Conservation (phyloP, 1,140 invertebrate species). For the Watersipora subatra region DNA sequence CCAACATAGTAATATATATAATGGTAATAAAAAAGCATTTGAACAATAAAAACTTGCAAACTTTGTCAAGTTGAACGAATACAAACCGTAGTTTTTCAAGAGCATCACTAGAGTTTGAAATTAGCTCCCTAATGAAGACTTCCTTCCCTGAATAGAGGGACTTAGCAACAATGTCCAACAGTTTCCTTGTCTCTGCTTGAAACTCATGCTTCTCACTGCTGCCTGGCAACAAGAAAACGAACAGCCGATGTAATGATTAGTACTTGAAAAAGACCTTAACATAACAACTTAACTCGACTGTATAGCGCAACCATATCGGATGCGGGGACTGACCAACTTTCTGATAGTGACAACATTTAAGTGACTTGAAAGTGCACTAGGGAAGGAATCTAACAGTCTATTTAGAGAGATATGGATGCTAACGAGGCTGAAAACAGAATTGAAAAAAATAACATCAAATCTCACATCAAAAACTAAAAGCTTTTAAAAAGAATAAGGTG, state of each 20-base stretch:
- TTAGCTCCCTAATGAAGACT: slow-evolving; percentile 85
- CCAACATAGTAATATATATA: no score
- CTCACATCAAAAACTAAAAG: no score
- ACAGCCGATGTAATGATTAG: not conserved
- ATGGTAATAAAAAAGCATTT: no score
- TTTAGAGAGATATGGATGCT: not conserved
- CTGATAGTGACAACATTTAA: not conserved
- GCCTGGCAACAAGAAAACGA: slow-evolving; percentile 18
- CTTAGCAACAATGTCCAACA: slow-evolving; percentile 90
- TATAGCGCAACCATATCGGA: not conserved
- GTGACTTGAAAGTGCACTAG: not conserved
- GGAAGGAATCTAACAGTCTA: not conserved
- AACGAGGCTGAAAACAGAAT: no score
- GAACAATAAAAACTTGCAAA: no score
- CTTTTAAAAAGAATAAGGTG: no score
- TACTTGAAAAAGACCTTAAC: not conserved
- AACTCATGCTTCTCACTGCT: slow-evolving; percentile 53
- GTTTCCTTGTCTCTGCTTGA: slow-evolving; percentile 86
- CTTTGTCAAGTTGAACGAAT: no score
- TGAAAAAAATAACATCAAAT: no score
- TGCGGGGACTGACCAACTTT: not conserved
- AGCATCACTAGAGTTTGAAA: slow-evolving; percentile 93
- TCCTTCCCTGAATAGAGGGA: slow-evolving; percentile 96
- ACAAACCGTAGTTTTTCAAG: slow-evolving; percentile 64
- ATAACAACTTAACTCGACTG: not conserved